These are phyloP conservation scores for Drosophila prostipennis DNA, from an alignment of 2,888 invertebrate genomes.

Conservation along the genomic window DNA sequence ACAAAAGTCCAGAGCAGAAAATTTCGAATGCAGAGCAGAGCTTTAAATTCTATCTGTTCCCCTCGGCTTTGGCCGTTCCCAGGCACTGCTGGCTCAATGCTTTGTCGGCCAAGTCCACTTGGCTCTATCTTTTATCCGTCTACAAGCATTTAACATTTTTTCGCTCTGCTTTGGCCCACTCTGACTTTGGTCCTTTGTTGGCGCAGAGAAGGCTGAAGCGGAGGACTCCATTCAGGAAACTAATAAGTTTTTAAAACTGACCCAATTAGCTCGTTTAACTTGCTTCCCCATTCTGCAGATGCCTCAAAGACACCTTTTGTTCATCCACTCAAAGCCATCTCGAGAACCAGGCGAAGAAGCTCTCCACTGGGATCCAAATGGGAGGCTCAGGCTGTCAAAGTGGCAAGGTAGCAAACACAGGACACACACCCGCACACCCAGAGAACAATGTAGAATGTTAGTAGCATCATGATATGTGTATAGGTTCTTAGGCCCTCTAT, in stretches of 20 bases:
- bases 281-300: slow-evolving; percentile 15
- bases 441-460: slow-evolving; percentile 56
- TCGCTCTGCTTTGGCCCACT: slow-evolving; percentile 7
- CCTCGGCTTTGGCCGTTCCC: slow-evolving; percentile 4
- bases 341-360: slow-evolving; percentile 28
- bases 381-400: slow-evolving; percentile 38
- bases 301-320: slow-evolving; percentile 38
- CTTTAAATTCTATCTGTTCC: background rate
- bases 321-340: slow-evolving; percentile 45
- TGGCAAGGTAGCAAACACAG: slow-evolving; percentile 43
- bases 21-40: slow-evolving; percentile 15
- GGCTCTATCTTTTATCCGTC: slow-evolving; percentile 10
- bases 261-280: slow-evolving; percentile 66
- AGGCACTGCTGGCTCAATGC: slow-evolving; percentile 16
- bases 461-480: slow-evolving; percentile 57
- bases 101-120: slow-evolving; percentile 31
- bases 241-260: slow-evolving; percentile 64
- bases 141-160: slow-evolving; percentile 14
- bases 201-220: slow-evolving; percentile 7
- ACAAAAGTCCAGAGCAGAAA: background rate
- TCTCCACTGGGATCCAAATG: slow-evolving; percentile 37
- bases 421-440: slow-evolving; percentile 28
- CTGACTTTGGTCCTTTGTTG: slow-evolving; percentile 15
- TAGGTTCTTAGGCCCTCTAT: slow-evolving; percentile 65
- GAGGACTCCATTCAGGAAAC: slow-evolving; percentile 37